Conservation (phyloP, 2,113 vertebrate genomes). For the Monopterus albus region DNA sequence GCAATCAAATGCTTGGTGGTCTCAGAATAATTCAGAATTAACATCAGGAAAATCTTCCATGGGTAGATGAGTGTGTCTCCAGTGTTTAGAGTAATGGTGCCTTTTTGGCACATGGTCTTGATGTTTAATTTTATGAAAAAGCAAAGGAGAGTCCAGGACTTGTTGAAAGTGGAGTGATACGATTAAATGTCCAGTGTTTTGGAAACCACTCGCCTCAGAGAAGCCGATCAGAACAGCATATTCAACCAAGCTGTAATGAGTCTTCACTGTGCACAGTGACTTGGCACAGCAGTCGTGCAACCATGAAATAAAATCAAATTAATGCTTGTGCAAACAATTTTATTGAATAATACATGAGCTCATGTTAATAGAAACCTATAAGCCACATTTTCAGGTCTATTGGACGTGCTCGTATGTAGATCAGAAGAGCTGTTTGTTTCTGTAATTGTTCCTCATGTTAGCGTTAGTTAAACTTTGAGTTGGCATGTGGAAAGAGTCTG, state of each 20-base stretch:
- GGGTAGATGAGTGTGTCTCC: neutral
- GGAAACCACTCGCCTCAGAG: neutral
- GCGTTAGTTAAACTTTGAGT: no score
- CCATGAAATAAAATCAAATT: neutral
- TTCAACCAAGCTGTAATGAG: neutral
- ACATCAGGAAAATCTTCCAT: neutral
- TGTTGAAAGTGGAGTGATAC: constrained; percentile 12
- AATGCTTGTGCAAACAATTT: neutral
- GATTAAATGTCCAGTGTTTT: constrained; percentile 9
- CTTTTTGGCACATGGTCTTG: constrained; percentile 6
- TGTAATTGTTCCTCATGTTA: neutral
- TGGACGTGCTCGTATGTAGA: no score
- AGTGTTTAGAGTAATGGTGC: neutral
- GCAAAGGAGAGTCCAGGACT: neutral
- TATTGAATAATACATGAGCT: neutral
- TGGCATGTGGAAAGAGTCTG: no score
- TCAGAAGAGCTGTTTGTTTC: no score
- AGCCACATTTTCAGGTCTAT: no score
- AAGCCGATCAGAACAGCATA: constrained; percentile 8
- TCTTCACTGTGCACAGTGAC: neutral
- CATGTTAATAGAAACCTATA: neutral
- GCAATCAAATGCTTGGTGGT: constrained; percentile 24
- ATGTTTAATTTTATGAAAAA: constrained; percentile 17
- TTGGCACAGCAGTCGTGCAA: neutral
- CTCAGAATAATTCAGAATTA: constrained; percentile 7